Conservation (phyloP, 2,888 invertebrate genomes). For the Caenorhabditis japonica region DNA sequence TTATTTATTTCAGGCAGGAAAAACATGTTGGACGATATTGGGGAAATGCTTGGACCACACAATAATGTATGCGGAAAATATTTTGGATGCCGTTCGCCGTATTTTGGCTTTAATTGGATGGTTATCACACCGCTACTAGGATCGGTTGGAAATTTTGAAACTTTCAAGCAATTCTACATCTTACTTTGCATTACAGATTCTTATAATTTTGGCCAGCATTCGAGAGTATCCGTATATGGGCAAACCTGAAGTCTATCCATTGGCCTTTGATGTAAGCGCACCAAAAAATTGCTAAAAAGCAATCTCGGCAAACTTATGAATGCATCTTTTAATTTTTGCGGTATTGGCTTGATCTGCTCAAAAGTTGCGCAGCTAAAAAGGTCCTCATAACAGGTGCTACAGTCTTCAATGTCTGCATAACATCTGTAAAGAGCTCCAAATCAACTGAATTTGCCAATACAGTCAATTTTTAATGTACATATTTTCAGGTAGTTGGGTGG, state of each 20-base stretch:
- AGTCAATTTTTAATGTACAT: no score
- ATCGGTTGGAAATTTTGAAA: conserved; percentile 12
- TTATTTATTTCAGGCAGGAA: conserved; percentile 27
- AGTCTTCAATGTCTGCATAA: no score
- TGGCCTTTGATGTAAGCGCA: conserved; percentile 33
- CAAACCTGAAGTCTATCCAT: conserved; percentile 20
- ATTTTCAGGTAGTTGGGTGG: conserved; percentile 42
- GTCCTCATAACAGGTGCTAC: no score
- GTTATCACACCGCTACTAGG: conserved; percentile 34
- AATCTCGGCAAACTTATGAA: no score
- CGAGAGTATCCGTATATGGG: conserved; percentile 32
- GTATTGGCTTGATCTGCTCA: no score
- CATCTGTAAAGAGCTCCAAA: no score
- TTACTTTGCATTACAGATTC: conserved; percentile 21
- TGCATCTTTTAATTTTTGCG: no score
- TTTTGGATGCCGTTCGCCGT: conserved; percentile 58
- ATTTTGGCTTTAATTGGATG: conserved; percentile 41
- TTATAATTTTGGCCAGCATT: conserved; percentile 25
- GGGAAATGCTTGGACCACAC: conserved; percentile 65
- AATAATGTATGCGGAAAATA: conserved; percentile 23
- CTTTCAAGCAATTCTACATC: background rate
- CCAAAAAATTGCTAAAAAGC: no score
- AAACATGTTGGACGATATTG: conserved; percentile 63
- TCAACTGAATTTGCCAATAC: no score
- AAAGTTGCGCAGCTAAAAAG: no score